Evolutionary conservation across 2,113 vertebrate species (phyloP).

Genomic region (Chloropsis hardwickii): DNA sequence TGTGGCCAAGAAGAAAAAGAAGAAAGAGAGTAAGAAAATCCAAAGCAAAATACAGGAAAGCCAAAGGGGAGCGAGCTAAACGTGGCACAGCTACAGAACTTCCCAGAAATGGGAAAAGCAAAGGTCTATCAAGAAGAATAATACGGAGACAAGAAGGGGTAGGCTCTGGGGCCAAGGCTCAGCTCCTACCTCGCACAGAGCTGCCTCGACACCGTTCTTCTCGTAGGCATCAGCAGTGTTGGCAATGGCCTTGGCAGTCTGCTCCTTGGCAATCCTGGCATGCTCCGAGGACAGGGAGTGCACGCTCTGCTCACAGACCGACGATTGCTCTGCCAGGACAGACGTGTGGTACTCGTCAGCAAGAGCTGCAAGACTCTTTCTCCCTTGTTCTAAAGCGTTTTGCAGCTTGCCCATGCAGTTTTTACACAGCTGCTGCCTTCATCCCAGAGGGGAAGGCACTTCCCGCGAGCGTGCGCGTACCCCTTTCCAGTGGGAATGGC

Average conservation of each 20-base stretch:
- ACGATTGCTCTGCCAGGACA: neutral
- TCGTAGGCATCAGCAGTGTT: constrained; percentile 63
- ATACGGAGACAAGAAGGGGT: neutral
- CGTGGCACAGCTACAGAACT: neutral
- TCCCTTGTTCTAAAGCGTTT: neutral
- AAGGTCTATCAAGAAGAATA: neutral
- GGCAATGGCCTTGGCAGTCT: constrained; percentile 75
- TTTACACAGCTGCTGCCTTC: neutral
- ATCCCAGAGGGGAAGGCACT: neutral
- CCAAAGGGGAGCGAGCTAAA: neutral
- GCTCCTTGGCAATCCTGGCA: constrained; percentile 71
- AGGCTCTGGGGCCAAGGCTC: no score
- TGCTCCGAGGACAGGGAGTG: constrained; percentile 70
- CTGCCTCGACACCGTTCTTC: constrained; percentile 61
- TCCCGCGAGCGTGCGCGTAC: fast-evolving
- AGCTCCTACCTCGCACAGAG: constrained; percentile 67
- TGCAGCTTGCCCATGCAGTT: neutral
- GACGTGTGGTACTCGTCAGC: fast-evolving
- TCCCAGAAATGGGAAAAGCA: neutral
- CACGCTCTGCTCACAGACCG: neutral
- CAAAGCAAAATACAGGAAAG: constrained; percentile 3
- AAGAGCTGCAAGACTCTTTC: fast-evolving
- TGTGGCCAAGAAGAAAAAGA: constrained; percentile 45
- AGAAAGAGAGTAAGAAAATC: neutral
- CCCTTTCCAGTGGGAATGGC: neutral